Base-by-base conservation (phyloP, 2,113 vertebrate genomes). In the Athene cunicularia region DNA sequence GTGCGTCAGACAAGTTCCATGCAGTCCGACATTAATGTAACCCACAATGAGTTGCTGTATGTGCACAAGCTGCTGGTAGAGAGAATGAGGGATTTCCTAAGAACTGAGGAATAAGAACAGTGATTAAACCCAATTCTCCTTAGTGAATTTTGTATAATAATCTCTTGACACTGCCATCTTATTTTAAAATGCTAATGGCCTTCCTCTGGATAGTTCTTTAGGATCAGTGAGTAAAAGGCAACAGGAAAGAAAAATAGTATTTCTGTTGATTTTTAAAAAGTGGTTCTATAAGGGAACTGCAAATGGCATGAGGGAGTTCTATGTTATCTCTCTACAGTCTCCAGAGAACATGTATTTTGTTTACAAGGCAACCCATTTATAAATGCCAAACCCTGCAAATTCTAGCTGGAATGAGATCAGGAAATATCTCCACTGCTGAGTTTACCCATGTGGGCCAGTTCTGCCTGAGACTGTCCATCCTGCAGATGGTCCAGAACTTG, bases 381-480 rank as follows among this genome's bases (percentile, higher is more conserved):
- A 95, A 96, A 76, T 95, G 82, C 82, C 86, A 96, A 92, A 93
- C 67, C 37, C 41, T 93, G 92, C 67, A 90, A 94, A 95, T 86
- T 94, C 79, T 70, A 82, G 39, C 93, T 97, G 96, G 92, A 95
- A 93, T 0, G 8, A 81, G 52, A 93, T 91, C 94, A 96, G 80
- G 64, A 94, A 89, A 84, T 64, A 59, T 35, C 73, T 94, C 73
- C 47, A 27, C 52, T 87, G 76, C 9, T 20, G 66, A 58, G 26
- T 60, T 43, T 91, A 56, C 43, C 70, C 47, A 7, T 6, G 59
- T 35, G 15, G 55, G 60, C 80, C 58, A 49, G 50, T 58, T 91
- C 59, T 89, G 76, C 55, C 55, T 0, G 0, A 53, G 68, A 84
- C 37, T 59, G 63, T 60, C 91, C 76, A 30, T 37, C 45, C 86